phyloP scores from a whole-genome alignment of 2,113 vertebrate genomes.

The Vidua macroura region DNA sequence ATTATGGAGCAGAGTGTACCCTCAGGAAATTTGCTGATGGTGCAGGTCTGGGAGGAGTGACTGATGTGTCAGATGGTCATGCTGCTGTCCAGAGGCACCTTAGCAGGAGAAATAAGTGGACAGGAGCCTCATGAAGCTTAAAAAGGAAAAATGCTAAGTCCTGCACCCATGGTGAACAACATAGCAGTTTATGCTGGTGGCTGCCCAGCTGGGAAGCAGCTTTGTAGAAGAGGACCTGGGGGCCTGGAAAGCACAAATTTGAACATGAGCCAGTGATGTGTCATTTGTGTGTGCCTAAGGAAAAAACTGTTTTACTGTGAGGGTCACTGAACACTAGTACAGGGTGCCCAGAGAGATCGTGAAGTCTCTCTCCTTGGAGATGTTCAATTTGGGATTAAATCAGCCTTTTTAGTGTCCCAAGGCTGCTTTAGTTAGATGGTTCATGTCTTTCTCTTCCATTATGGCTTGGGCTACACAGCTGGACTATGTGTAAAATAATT shows the following conservation, averaged over 20 bases:
- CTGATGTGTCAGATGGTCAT: background rate
- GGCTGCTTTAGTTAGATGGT: background rate
- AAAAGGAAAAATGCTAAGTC: background rate
- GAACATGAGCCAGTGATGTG: background rate
- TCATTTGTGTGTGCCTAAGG: background rate
- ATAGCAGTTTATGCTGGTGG: background rate
- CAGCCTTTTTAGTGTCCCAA: background rate
- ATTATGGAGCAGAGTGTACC: background rate
- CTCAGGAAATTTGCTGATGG: background rate
- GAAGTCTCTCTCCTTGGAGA: background rate
- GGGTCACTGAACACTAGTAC: background rate
- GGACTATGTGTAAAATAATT: background rate
- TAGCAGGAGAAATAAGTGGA: background rate
- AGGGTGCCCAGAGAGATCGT: background rate
- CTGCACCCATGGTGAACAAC: rapidly evolving
- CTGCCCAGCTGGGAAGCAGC: background rate
- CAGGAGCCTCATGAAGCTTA: background rate
- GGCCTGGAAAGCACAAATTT: background rate
- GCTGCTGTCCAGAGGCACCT: background rate
- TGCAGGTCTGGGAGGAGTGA: background rate
- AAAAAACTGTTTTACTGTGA: background rate
- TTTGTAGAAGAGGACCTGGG: background rate
- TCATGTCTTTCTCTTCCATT: background rate
- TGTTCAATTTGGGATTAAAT: background rate
- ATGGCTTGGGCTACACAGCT: background rate